phyloP scores from a whole-genome alignment of 2,888 invertebrate genomes.

The Mongoloraphidia duomilia region DNA sequence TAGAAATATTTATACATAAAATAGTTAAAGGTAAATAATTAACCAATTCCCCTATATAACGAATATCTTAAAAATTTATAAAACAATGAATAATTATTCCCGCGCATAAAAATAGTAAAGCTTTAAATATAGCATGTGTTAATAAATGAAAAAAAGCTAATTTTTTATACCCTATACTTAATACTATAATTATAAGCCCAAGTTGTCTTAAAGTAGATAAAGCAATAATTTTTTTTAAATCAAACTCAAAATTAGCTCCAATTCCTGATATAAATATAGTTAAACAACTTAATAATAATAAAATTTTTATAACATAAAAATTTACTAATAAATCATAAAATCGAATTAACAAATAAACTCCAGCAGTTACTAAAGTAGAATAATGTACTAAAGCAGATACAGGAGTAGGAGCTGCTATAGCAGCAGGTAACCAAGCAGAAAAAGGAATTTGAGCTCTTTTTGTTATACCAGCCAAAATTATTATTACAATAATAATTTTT shows the following conservation, averaged over 20 bases:
- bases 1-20: conserved; percentile 40
- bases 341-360: conserved; percentile 55
- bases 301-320: conserved; percentile 30
- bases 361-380: conserved; percentile 64
- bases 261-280: conserved; percentile 46
- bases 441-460: conserved; percentile 74
- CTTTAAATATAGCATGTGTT: conserved; percentile 62
- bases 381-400: conserved; percentile 66
- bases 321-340: conserved; percentile 38
- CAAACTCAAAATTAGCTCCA: conserved; percentile 48
- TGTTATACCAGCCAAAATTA: conserved; percentile 46
- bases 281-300: conserved; percentile 42
- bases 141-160: conserved; percentile 59
- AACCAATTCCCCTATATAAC: conserved; percentile 37
- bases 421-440: conserved; percentile 59
- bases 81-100: conserved; percentile 53
- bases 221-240: conserved; percentile 68
- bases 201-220: conserved; percentile 61
- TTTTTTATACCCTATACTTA: conserved; percentile 36
- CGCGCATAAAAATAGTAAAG: conserved; percentile 57
- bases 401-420: conserved; percentile 64
- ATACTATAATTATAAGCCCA: conserved; percentile 54
- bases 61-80: conserved; percentile 52
- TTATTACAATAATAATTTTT: conserved; percentile 29
- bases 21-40: conserved; percentile 36